Evolutionary conservation across 2,113 vertebrate genomes (phyloP).

Genomic region (Triplophysa siluroides): DNA sequence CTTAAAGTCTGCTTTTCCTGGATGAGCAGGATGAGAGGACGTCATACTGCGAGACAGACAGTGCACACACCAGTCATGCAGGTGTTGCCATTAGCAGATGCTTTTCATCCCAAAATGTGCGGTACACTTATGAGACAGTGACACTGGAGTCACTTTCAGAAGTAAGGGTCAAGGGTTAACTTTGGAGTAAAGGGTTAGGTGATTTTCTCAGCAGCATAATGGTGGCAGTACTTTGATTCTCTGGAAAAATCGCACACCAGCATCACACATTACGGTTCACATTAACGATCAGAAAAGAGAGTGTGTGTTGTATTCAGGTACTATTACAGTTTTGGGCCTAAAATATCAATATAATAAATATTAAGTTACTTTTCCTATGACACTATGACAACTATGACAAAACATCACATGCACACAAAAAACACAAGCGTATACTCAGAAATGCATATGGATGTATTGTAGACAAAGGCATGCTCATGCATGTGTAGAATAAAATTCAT

Average conservation of each 20-base stretch:
- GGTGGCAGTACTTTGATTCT: neutral
- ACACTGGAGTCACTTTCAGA: neutral
- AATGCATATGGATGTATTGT: too few relatives aligned
- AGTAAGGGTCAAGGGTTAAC: too few relatives aligned
- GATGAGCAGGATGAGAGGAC: conserved; percentile 18
- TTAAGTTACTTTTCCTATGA: too few relatives aligned
- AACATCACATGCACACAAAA: too few relatives aligned
- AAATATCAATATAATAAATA: neutral
- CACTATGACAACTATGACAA: too few relatives aligned
- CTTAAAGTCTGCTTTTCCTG: conserved; percentile 45
- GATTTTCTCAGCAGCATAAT: neutral
- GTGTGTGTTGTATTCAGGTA: neutral
- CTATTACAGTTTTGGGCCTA: too few relatives aligned
- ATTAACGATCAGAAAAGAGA: neutral
- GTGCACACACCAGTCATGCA: neutral
- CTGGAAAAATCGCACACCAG: neutral
- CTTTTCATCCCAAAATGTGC: neutral
- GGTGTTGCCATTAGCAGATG: conserved; percentile 21
- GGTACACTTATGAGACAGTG: neutral
- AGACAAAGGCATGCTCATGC: too few relatives aligned
- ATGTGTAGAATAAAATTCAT: too few relatives aligned
- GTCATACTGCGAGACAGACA: neutral
- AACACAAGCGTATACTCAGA: too few relatives aligned
- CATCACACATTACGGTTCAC: neutral
- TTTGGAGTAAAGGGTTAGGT: neutral